phyloP scores from a whole-genome alignment of 2,888 invertebrate species.

The Elegia similella region DNA sequence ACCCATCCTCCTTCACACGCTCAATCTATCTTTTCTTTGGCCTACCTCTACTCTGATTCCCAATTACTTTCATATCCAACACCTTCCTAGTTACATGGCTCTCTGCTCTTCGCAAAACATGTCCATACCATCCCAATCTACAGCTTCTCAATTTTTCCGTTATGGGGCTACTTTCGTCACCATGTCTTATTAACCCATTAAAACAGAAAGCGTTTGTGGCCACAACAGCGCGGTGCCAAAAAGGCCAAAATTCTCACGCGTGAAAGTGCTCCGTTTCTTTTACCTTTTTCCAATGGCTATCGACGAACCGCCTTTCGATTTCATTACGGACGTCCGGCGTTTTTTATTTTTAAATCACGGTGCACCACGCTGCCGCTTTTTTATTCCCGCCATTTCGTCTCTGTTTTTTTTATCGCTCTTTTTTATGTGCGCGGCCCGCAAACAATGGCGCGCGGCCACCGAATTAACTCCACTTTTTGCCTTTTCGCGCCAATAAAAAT shows the following conservation, averaged over 20 bases:
- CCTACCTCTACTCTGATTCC: no score
- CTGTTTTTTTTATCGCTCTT: conserved; percentile 68
- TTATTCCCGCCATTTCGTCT: conserved; percentile 64
- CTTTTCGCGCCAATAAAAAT: conserved; percentile 78
- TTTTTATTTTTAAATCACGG: conserved; percentile 81
- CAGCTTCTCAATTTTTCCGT: no score
- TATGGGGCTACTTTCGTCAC: no score
- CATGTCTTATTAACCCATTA: conserved; percentile 47
- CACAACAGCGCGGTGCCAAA: conserved; percentile 52
- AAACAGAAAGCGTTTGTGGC: conserved; percentile 35
- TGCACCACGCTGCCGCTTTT: conserved; percentile 65
- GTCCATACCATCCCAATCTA: no score
- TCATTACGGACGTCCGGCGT: conserved; percentile 78
- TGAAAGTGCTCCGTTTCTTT: conserved; percentile 75
- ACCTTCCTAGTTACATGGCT: no score
- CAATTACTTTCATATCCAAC: no score
- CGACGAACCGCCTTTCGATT: conserved; percentile 82
- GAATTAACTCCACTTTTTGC: conserved; percentile 79
- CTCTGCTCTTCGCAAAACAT: no score
- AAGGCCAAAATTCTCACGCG: conserved; percentile 78
- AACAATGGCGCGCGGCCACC: conserved; percentile 78
- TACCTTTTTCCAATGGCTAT: conserved; percentile 78
- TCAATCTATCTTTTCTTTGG: no score
- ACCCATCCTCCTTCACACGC: no score
- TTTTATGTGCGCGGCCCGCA: conserved; percentile 75